Evolutionary conservation across 2,113 vertebrate species (phyloP), one percentile per base, ranked within the genome.

Genomic region (Globicephala melas): DNA sequence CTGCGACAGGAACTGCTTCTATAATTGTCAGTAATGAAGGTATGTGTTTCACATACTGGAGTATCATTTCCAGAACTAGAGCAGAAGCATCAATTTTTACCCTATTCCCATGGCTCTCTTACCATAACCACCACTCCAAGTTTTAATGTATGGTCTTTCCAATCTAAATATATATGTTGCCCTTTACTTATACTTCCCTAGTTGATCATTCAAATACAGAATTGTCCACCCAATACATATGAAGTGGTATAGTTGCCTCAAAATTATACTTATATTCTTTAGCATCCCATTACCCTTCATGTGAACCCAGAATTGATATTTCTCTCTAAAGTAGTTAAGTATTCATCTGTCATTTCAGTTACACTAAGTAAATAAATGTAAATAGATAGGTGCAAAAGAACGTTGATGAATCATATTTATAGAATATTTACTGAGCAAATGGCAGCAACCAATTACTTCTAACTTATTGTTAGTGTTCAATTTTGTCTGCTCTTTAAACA

Each of bases 21-120:
- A 99, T 99, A 98, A 99, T 99, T 94, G 99, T 99, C 93, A 99
- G 99, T 95, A 98, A 98, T 86, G 99, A 99, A 99, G 99, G 99
- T 99, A 99, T 97, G 67, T 87, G 92, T 97, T 97, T 98, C 91
- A 31, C 95, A 5, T 89, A 85, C 38, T 76, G 38, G 89, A 92
- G 83, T 91, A 55, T 95, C 77, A 73, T 96, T 97, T 97, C n/a
- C 86, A 97, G 36, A 95, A 63, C 92, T 31, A 70, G 47, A 89
- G 28, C 96, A 94, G n/a, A 96, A 97, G 65, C 53, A 68, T 95
- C 53, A 2, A 6, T 73, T 95, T 93, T 70, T 63, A 77, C 31
- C 31, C 18, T 79, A 53, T 58, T 67, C 83, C 47, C 74, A 1
- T 50, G 2, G 8, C 4, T 92, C 23, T 87, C 71, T 83, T 31